These are phyloP conservation scores for Macrosteles quadrilineatus DNA, from an alignment of 1,140 invertebrate species.

Conservation along the genomic window DNA sequence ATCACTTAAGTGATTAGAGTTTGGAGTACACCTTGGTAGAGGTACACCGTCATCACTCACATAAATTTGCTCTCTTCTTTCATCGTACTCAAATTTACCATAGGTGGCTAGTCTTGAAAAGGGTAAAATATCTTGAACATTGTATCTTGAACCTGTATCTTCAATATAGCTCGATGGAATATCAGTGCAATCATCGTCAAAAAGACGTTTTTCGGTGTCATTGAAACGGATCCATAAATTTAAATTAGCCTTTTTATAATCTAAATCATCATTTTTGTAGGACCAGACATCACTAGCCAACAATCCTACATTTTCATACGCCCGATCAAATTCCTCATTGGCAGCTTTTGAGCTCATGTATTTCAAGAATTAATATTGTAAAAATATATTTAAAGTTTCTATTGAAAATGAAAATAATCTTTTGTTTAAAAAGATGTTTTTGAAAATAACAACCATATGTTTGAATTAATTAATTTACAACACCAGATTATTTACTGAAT, in stretches of 20 bases:
- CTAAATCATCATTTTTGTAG: not conserved
- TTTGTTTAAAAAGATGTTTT: too few species aligned
- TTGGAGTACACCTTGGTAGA: too few species aligned
- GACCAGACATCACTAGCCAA: constrained; percentile 15
- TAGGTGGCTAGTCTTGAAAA: constrained; percentile 1
- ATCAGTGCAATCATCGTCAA: not conserved
- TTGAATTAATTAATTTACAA: too few species aligned
- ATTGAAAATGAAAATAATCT: too few species aligned
- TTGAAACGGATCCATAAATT: constrained; percentile 15
- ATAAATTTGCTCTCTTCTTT: not conserved
- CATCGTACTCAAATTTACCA: not conserved
- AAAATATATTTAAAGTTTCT: too few species aligned
- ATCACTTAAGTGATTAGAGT: not conserved
- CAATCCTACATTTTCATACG: not conserved
- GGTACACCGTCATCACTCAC: not conserved
- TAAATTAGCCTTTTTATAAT: constrained; percentile 13
- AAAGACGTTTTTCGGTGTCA: not conserved
- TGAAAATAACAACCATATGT: too few species aligned
- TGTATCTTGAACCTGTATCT: not conserved
- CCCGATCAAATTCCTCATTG: constrained; percentile 18
- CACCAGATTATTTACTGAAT: too few species aligned
- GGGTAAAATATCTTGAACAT: not conserved
- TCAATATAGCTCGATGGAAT: not conserved
- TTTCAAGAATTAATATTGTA: not conserved
- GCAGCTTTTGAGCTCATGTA: not conserved